A percentile compares a stretch with the other conserved stretches of the same genome.
These are phyloP conservation scores for Yponomeuta evonymella DNA, from an alignment of 2,888 invertebrate genomes.

Conservation along the genomic window DNA sequence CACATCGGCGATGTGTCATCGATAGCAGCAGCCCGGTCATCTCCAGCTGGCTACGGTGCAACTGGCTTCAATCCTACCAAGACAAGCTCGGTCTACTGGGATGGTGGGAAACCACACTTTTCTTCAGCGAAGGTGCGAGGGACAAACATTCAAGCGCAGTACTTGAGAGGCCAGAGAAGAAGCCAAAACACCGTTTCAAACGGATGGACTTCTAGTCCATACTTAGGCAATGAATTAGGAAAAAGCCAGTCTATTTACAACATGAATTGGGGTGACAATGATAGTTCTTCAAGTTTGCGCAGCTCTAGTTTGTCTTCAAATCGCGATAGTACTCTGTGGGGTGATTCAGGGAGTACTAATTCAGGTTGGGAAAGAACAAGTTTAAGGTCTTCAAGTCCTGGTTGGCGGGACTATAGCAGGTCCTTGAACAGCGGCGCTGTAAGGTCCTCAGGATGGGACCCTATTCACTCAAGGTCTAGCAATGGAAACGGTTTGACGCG, in stretches of 20 bases:
- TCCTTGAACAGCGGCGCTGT: background rate
- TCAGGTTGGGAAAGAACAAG: background rate
- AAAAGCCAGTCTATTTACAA: conserved; percentile 7
- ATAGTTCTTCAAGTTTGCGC: background rate
- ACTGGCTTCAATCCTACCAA: background rate
- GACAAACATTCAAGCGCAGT: background rate
- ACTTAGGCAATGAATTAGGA: background rate
- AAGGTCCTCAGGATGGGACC: background rate
- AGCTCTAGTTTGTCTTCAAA: background rate
- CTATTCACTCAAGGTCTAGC: background rate
- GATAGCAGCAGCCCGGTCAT: background rate
- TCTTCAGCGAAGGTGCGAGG: background rate
- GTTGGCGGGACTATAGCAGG: background rate
- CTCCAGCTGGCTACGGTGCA: background rate
- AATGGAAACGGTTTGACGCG: background rate
- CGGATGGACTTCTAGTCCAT: background rate
- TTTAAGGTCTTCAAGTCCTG: no score
- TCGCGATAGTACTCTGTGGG: background rate
- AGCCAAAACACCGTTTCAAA: background rate
- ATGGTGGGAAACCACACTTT: conserved; percentile 5
- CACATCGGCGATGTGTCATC: background rate
- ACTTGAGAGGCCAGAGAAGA: background rate
- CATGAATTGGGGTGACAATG: conserved; percentile 2
- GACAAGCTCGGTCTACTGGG: background rate
- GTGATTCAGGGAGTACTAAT: background rate